A percentile compares a stretch with the other conserved stretches of the same genome.
Conservation (phyloP, 2,888 invertebrate genomes). For the Cerastis rubricosa region DNA sequence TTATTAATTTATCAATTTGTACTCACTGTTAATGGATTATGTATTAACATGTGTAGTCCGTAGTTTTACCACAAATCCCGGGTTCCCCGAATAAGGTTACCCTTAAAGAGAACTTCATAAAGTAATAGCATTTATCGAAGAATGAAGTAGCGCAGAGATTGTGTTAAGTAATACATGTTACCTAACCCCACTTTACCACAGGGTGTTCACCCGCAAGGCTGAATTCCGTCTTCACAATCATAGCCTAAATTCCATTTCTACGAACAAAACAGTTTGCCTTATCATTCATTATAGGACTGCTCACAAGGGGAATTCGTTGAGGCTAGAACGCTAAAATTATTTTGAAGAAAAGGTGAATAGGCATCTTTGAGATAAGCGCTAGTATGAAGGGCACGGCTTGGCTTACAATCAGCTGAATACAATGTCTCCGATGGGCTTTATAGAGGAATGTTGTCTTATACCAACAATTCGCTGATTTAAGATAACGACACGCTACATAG, state of each 20-base stretch:
- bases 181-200: not conserved
- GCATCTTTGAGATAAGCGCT: slow-evolving; percentile 30
- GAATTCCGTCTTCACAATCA: slow-evolving; percentile 23
- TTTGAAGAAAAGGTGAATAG: slow-evolving; percentile 43
- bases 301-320: slow-evolving; percentile 37
- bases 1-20: not conserved
- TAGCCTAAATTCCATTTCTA: slow-evolving; percentile 41
- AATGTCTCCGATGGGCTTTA: slow-evolving; percentile 26
- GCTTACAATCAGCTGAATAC: slow-evolving; percentile 7
- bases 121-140: slow-evolving; percentile 12
- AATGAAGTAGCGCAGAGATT: slow-evolving; percentile 21
- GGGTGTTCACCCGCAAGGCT: not conserved
- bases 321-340: slow-evolving; percentile 31
- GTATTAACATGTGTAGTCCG: not conserved
- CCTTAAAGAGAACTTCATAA: not conserved
- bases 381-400: slow-evolving; percentile 26
- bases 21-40: not conserved
- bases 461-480: slow-evolving; percentile 14
- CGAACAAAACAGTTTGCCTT: slow-evolving; percentile 42
- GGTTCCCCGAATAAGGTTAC: not conserved
- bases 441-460: slow-evolving; percentile 24
- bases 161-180: slow-evolving; percentile 26
- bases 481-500: slow-evolving; percentile 9
- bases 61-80: not conserved
- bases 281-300: slow-evolving; percentile 46